Evolutionary conservation across 2,797 vertebrate species (phyloP), one percentile per base, ranked within the genome.

Genomic region (Diplodus sargus): DNA sequence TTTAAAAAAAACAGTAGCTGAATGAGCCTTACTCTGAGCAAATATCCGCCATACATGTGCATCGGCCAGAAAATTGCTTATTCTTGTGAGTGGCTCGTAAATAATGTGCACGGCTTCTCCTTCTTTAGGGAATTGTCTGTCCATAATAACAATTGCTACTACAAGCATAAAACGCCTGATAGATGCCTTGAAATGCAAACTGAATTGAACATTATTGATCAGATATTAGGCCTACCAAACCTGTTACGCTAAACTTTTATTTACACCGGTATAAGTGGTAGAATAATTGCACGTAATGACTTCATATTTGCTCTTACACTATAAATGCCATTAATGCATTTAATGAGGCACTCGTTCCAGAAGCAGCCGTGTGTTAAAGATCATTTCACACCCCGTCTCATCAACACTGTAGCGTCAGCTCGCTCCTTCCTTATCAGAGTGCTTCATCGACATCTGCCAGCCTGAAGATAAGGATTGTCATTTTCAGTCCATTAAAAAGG

Each of bases 381-480:
- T 84, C 67, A 47, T 60, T 81, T 84, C 63, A 22, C 69, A 69
- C 54, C 30, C 39, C 53, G 75, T 81, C 75, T 82, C 81, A 79
- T 82, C 70, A 85, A 62, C 70, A 58, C 57, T 67, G 62, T 59
- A 65, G 87, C 51, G 14, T 82, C 81, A 75, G 54, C 81, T 47
- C 23, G 43, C 62, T 78, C 16, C n/a, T 18, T 62, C 48, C 62
- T 85, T 91, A 90, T 90, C 89, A 59, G 22, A 43, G 22, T 25
- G 39, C 70, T 82, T 81, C 54, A 88, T 87, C 88, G 67, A 58
- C 85, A 87, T 86, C 82, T 89, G 81, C 71, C 81, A 78, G 73
- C 49, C 85, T 81, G 48, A 53, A 87, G 91, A 90, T 90, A 90
- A 90, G 79, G 53, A 62, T 53, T 49, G 85, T 81, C 76, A 82